These are phyloP conservation scores for Mactromeris polynyma DNA, from an alignment of 2,888 invertebrate species.

Conservation along the genomic window DNA sequence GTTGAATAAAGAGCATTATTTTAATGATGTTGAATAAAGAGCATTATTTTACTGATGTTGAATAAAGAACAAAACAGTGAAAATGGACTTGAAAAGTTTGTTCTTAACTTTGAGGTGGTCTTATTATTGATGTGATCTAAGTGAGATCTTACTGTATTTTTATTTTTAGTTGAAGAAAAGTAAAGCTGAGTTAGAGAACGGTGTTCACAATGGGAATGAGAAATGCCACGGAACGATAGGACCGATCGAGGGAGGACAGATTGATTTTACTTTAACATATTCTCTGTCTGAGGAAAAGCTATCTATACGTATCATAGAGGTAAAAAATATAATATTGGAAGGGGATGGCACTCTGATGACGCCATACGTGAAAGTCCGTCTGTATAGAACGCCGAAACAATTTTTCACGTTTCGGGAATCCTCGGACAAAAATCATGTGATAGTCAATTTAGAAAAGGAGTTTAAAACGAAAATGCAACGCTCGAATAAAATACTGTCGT, in stretches of 20 bases:
- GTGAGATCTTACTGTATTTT: neutral
- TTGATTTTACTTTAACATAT: conserved; percentile 75
- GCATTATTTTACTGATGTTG: too few species aligned
- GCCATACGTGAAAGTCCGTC: conserved; percentile 79
- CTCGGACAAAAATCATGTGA: conserved; percentile 69
- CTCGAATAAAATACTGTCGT: conserved; percentile 73
- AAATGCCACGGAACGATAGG: neutral
- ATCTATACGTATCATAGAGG: conserved; percentile 73
- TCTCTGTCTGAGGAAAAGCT: conserved; percentile 73
- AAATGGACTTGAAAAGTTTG: too few species aligned
- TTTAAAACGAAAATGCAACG: conserved; percentile 80
- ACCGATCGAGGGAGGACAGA: conserved; percentile 63
- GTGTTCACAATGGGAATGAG: neutral
- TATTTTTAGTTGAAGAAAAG: conserved; percentile 30
- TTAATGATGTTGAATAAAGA: too few species aligned
- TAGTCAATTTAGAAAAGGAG: conserved; percentile 80
- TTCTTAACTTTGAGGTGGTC: too few species aligned
- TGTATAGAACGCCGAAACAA: conserved; percentile 79
- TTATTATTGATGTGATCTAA: too few species aligned
- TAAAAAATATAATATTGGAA: conserved; percentile 70
- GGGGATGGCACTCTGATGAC: conserved; percentile 72
- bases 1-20: too few species aligned
- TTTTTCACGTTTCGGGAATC: conserved; percentile 75
- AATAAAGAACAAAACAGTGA: too few species aligned
- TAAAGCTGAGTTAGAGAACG: conserved; percentile 19